Percentiles rank a stretch among this genome's conserved stretches.
Evolutionary conservation across 2,888 invertebrate genomes (phyloP).

Genomic region (Emmelina monodactyla): DNA sequence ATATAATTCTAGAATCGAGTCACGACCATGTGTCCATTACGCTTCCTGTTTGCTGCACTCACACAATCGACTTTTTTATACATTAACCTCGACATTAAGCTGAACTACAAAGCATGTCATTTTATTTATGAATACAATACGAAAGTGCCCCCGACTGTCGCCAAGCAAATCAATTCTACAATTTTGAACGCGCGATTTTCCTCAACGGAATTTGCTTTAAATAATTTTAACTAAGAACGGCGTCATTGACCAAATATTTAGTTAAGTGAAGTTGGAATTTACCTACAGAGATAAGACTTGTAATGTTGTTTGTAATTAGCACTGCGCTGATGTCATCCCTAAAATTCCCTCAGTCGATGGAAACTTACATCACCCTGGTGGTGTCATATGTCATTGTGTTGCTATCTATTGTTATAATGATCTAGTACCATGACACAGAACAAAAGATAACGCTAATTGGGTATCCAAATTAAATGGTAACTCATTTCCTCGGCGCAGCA

Average conservation of each 20-base stretch:
- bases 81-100: constrained; percentile 30
- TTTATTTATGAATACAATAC: too few species aligned
- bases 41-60: constrained; percentile 40
- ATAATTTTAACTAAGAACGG: constrained; percentile 1
- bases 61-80: constrained; percentile 22
- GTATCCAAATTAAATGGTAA: background rate
- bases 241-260: constrained; percentile 9
- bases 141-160: too few species aligned
- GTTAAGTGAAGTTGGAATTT: constrained; percentile 14
- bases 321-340: constrained; percentile 24
- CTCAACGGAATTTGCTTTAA: background rate
- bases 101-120: too few species aligned
- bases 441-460: constrained; percentile 1
- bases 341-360: constrained; percentile 20
- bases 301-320: constrained; percentile 25
- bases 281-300: constrained; percentile 16
- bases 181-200: too few species aligned
- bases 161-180: too few species aligned
- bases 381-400: too few species aligned
- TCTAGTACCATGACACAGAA: too few species aligned
- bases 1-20: constrained; percentile 27
- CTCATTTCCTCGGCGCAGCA: constrained; percentile 15
- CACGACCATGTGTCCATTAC: constrained; percentile 27
- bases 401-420: too few species aligned
- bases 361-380: background rate